Evolutionary conservation across 2,797 vertebrate genomes (phyloP), one percentile per base, ranked within the genome.

Genomic region (Masticophis lateralis): DNA sequence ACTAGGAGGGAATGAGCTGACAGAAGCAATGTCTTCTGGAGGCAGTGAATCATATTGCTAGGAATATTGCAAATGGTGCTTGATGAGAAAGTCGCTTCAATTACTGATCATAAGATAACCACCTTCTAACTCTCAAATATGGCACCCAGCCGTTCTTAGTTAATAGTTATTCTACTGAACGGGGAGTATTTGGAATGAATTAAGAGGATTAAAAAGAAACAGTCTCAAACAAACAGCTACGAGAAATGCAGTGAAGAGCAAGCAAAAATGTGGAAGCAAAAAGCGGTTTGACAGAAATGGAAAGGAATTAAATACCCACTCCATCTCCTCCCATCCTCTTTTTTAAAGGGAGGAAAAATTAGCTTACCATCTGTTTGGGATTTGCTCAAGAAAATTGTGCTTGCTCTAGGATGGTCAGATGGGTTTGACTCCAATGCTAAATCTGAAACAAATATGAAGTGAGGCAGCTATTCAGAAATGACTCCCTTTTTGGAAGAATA

Each of bases 361-460:
- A 55, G 92, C 98, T 99, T 98, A 99, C 99, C 99, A 96, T 99
- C 99, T 89, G 99, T 99, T 97, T 99, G 99, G 94, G 99, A 99
- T 98, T 99, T 99, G 98, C 98, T 99, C 93, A 99, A 98, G 97
- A 99, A 99, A 98, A 99, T 99, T 98, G 99, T 99, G 98, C 98
- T 99, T 93, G 98, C 98, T 94, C 98, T 97, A 96, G 99, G 98
- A 94, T 99, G 98, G 97, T 99, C 99, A 57, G 99, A 99, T 89
- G 99, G 99, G 97, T 99, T 99, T 25, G 98, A 99, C 97, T 99
- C 99, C 94, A 98, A 97, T 88, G 98, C 98, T 97, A 99, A 97
- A 97, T 99, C 99, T 99, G 96, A 96, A 97, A 96, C 6, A 94
- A 90, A 91, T 10, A 94, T 63, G 92, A 89, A 94, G 94, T 61